Evolutionary conservation across 2,797 vertebrate genomes (phyloP), one percentile per base, ranked within the genome.

Genomic region (Spinus olivaceus): DNA sequence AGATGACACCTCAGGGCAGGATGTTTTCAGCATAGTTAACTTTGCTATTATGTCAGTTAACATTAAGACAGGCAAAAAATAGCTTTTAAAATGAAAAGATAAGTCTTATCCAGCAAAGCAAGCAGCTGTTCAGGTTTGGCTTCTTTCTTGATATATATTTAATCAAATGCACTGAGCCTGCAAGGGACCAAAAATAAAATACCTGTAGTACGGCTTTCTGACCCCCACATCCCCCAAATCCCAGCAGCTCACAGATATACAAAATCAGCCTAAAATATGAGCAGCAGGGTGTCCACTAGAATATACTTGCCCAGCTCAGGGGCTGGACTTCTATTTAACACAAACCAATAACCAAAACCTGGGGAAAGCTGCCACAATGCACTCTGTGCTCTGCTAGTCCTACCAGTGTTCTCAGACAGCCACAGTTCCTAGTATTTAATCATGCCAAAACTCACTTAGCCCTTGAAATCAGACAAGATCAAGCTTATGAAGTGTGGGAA

Each of bases 401-500:
- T 4, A 5, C 23, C 23, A 13, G 27, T 3, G 27, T 37, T 87
- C 91, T 93, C 81, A 74, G 69, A 64, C 21, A 33, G 42, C 42
- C 64, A 56, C 20, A 30, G 13, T 23, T 85, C 56, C 60, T 60
- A 28, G 35, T 32, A 57, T 74, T 89, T 57, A 88, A 94, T 79
- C 56, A 47, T 56, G 59, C 63, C 70, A 81, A 79, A 94, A 88
- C n/a, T 83, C 70, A 86, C 83, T 94, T 84, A 93, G 83, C 41
- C 41, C 46, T 64, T 70, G 54, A 87, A 92, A 90, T 81, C 49
- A 92, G 86, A 69, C 70, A 86, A 64, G 88, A 86, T 53, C 19
- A 57, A 86, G 47, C n/a, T 81, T 67, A 80, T 50, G 49, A 86
- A 93, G 42, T 92, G 88, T 93, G 81, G 81, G 88, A 93, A 92